A percentile compares a stretch with the other conserved stretches of the same genome.
These are phyloP conservation scores for zebrafish (Danio rerio) DNA, from an alignment of 2,113 vertebrate species.

Conservation along the genomic window GRCz12tu NC_133194.1:5988001-5988500, in stretches of 20 bases:
- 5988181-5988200: slow-evolving; percentile 90
- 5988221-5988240: slow-evolving; percentile 98
- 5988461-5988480: too few relatives aligned
- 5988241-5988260: slow-evolving; percentile 94
- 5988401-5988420: neutral
- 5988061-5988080: slow-evolving; percentile 14
- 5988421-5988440: neutral
- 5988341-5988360: neutral
- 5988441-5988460: too few relatives aligned
- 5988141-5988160: neutral
- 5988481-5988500: too few relatives aligned
- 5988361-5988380: neutral
- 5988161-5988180: slow-evolving; percentile 84
- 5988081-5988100: slow-evolving; percentile 8
- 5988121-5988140: neutral
- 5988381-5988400: neutral
- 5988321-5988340: neutral
- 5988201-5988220: slow-evolving; percentile 87
- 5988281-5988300: slow-evolving; percentile 83
- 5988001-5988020: slow-evolving; percentile 19
- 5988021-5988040: neutral
- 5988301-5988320: neutral
- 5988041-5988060: slow-evolving; percentile 28
- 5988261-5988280: slow-evolving; percentile 95
- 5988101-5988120: neutral